Percentiles rank a stretch among this genome's conserved stretches.
phyloP scores from a whole-genome alignment of 2,888 invertebrate genomes.

The Bruchidius siliquastri region DNA sequence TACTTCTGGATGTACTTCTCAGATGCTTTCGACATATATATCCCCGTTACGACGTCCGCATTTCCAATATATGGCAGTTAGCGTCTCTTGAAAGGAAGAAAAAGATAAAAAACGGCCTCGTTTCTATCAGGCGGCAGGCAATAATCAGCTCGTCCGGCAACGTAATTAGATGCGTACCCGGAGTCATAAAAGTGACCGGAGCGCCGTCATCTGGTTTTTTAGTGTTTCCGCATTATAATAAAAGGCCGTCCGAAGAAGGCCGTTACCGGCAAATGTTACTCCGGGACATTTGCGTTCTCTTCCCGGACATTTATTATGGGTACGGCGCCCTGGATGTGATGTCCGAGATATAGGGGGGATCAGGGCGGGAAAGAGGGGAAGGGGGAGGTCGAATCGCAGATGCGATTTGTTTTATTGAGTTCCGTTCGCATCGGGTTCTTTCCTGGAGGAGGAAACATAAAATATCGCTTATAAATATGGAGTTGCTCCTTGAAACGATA shows the following conservation, averaged over 20 bases:
- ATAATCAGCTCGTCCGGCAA: conserved; percentile 31
- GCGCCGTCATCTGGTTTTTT: conserved; percentile 61
- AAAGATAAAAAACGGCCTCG: background rate
- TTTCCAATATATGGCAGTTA: background rate
- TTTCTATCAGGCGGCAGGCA: conserved; percentile 12
- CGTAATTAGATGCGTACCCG: conserved; percentile 47
- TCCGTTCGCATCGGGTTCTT: conserved; percentile 47
- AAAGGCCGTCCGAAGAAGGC: conserved; percentile 49
- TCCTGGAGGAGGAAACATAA: background rate
- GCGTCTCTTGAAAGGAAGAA: background rate
- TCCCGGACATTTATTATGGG: conserved; percentile 46
- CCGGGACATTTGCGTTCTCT: conserved; percentile 46
- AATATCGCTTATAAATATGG: background rate
- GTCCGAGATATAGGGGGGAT: conserved; percentile 22
- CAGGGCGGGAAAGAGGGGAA: conserved; percentile 5
- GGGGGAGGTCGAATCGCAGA: conserved; percentile 30
- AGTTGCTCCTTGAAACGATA: background rate
- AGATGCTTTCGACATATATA: too few relatives aligned
- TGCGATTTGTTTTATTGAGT: conserved; percentile 50
- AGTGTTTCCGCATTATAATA: conserved; percentile 60
- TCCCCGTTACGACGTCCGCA: background rate
- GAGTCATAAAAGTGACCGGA: conserved; percentile 41
- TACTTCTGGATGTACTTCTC: too few relatives aligned
- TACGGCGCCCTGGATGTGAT: conserved; percentile 34
- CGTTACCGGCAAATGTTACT: conserved; percentile 50